Evolutionary conservation across 2,797 vertebrate genomes (phyloP).

Genomic region (Crocodylus rhombifer): DNA sequence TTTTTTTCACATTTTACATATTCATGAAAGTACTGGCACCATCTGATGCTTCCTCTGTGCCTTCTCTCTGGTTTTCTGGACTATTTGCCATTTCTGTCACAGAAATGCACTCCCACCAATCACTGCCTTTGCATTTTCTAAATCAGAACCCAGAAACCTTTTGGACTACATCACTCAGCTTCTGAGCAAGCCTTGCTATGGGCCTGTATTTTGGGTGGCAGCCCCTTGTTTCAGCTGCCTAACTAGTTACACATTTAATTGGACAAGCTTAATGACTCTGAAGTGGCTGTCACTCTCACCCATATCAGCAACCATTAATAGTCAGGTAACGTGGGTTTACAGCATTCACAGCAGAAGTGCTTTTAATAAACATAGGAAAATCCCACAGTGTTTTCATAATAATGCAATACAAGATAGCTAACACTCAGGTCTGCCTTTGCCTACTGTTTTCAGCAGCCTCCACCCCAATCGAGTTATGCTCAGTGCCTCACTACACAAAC

Average conservation of each 20-base stretch:
- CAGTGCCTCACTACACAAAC: not conserved
- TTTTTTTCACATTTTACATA: not conserved
- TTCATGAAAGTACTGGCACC: not conserved
- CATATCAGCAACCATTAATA: not conserved
- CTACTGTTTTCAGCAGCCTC: not conserved
- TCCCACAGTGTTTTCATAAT: not conserved
- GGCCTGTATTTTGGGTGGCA: too few relatives aligned
- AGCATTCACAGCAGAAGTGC: not conserved
- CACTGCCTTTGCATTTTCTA: not conserved
- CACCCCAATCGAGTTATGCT: not conserved
- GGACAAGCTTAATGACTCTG: not conserved
- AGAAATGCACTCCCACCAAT: not conserved
- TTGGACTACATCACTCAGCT: not conserved
- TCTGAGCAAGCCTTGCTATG: not conserved
- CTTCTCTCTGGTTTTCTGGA: not conserved
- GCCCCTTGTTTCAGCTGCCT: not conserved
- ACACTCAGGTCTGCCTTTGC: not conserved
- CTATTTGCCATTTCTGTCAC: not conserved
- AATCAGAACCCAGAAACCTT: not conserved
- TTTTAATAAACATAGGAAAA: not conserved
- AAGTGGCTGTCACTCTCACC: not conserved
- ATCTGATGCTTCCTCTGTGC: not conserved
- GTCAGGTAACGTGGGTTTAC: not conserved
- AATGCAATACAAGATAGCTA: not conserved
- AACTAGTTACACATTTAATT: not conserved